Evolutionary conservation across 1,140 invertebrate species (phyloP), one percentile per base, ranked within the genome.

Genomic region (Caenorhabditis remanei): DNA sequence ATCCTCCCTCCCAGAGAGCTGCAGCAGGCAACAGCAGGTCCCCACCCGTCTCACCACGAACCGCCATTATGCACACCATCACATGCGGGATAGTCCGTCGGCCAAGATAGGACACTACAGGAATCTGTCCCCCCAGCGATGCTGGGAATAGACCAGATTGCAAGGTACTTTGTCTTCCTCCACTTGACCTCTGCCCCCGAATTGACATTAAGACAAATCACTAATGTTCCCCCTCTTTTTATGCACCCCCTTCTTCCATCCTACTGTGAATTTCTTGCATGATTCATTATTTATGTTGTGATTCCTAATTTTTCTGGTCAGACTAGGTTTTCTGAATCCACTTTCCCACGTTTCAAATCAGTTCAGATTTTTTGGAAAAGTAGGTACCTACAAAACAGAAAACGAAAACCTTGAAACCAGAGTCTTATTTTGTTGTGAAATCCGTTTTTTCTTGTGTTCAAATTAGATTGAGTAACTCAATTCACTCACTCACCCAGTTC

Each of bases 101-200:
- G 71, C 71, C 71, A 79, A 50, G 71, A 79, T 79, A 79, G 71
- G 61, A 63, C 65, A 46, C 50, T 71, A 67, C 41, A 75, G 48
- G 48, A 55, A 48, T 56, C 61, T 50, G 48, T 46, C 53, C 84
- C 79, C 48, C 75, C 87, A 65, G 85, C 53, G 14, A 92, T 92
- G 91, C 85, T 92, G 46, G 92, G 91, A 53, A 92, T 92, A 87
- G 92, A 92, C 90, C 91, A 92, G 90, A 92, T 92, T 90, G 91
- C 91, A 83, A 92, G 91, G 90, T 90, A 63, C 43, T 48, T 79
- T 86, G 16, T 19, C 32, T 43, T 41, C 11, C 4, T 43, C 50
- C 67, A 16, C 19, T 87, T 83, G n/a, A 75, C 63, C 48, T 63
- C 56, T 84, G 85, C 65, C 16, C 2, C 2, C 32, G 32, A n/a